Conservation (phyloP, 1,140 invertebrate genomes). For the Drosophila baimaii region DNA sequence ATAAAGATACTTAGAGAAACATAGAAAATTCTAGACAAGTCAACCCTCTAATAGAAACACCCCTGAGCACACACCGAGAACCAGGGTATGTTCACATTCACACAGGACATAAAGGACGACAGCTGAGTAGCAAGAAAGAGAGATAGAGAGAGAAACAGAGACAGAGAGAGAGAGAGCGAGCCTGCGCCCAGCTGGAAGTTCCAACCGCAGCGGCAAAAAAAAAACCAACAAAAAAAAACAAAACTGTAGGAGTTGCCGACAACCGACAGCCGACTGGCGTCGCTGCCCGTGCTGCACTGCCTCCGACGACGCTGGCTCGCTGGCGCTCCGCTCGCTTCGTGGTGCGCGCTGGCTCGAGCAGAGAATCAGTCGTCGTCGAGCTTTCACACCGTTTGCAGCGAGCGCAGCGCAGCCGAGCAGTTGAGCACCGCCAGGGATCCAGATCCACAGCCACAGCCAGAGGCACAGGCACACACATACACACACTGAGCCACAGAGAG, state of each 20-base stretch:
- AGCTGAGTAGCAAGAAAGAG: constrained; percentile 50
- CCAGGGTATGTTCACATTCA: constrained; percentile 20
- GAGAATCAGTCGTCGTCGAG: constrained; percentile 83
- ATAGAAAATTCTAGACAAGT: not conserved
- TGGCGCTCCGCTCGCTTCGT: constrained; percentile 60
- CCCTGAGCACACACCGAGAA: not conserved
- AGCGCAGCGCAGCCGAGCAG: constrained; percentile 55
- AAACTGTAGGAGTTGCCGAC: constrained; percentile 54
- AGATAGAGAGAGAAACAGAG: not conserved
- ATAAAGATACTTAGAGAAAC: not conserved
- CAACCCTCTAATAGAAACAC: not conserved
- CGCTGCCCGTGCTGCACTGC: constrained; percentile 15
- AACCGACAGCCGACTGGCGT: constrained; percentile 57
- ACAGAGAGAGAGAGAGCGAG: constrained; percentile 21
- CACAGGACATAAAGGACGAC: constrained; percentile 32
- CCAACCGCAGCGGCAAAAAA: constrained; percentile 30
- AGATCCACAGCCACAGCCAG: constrained; percentile 28
- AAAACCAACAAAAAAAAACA: not conserved
- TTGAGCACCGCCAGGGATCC: constrained; percentile 44
- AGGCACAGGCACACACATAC: constrained; percentile 24
- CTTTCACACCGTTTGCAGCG: constrained; percentile 84
- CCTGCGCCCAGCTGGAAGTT: constrained; percentile 55
- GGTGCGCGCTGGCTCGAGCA: constrained; percentile 66
- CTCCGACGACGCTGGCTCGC: constrained; percentile 2
- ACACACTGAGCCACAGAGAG: constrained; percentile 31